Evolutionary conservation across 1,140 invertebrate genomes (phyloP), one percentile per base, ranked within the genome.

Genomic region (Hormaphis cornu): DNA sequence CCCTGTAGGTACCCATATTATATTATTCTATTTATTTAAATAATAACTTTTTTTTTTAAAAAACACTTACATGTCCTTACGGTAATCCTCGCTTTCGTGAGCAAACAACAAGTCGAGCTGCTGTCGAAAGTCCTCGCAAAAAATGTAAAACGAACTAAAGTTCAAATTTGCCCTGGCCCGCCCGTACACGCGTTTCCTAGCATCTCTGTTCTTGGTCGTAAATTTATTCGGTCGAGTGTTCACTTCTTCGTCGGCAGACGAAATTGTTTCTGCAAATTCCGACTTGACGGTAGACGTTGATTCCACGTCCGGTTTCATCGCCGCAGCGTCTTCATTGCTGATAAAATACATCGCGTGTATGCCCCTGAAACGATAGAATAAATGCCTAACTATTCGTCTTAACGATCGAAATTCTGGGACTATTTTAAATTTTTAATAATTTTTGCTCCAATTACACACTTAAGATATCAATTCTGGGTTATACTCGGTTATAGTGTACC

Each of bases 141-240:
- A 66, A n/a, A 66, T 66, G 20, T 66, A 24, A 33, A 33, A 66
- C 14, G 61, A 66, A 30, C 61, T 66, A 22, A 48, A 66, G 18
- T 37, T 66, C 44, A 66, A 50, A 22, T 44, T 48, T 9, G 61
- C 61, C 9, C 61, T 66, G 1, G 61, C 61, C 3, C 61, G 42
- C 1, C 61, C 61, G 33, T 66, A 66, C 20, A 66, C 61, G 22
- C 61, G 61, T 35, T 50, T 66, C 7, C 2, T 18, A 30, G 8
- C 8, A n/a, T 66, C 35, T 6, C 12, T 22, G 24, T 66, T 66
- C 7, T 28, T 37, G 33, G 33, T 33, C 10, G 58, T 3, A 33
- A 46, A 22, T 20, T 1, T 3, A 4, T 30, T n/a, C 12, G 12
- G 22, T 24, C n/a, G 12, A 12, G 20, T 3, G 1, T 1, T n/a